Percentiles rank a stretch among this genome's conserved stretches.
These are phyloP conservation scores for Coelopa frigida DNA, from an alignment of 1,140 invertebrate species.

Conservation along the genomic window DNA sequence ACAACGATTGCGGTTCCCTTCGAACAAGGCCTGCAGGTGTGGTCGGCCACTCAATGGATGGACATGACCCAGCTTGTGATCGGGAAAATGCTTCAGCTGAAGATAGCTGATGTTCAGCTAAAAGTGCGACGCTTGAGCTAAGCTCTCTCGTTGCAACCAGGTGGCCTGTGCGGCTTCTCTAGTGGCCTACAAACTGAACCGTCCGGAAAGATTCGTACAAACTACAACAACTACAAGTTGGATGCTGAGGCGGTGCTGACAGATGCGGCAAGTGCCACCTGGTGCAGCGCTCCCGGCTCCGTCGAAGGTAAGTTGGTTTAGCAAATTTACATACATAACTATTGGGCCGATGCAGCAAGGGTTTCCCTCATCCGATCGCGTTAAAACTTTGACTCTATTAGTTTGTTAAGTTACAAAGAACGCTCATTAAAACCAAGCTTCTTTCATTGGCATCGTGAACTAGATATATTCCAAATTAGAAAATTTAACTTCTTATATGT, in stretches of 20 bases:
- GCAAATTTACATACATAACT: no score
- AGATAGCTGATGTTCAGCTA: constrained; percentile 50
- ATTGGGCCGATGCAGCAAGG: no score
- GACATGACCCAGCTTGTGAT: constrained; percentile 57
- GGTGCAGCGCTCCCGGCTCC: constrained; percentile 54
- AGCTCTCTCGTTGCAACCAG: constrained; percentile 53
- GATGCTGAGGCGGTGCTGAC: constrained; percentile 52
- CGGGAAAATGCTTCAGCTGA: constrained; percentile 50
- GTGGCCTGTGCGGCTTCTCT: constrained; percentile 56
- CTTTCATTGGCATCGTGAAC: not conserved
- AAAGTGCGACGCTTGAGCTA: constrained; percentile 58
- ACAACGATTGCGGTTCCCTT: constrained; percentile 52
- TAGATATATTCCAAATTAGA: not conserved
- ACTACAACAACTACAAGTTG: constrained; percentile 52
- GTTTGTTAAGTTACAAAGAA: no score
- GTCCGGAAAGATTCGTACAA: constrained; percentile 57
- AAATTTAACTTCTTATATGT: no score
- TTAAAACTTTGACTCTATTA: no score
- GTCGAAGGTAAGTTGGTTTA: no score
- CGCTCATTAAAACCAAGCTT: not conserved
- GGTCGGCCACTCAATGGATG: constrained; percentile 58
- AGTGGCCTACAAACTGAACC: constrained; percentile 53
- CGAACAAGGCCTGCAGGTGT: constrained; percentile 57
- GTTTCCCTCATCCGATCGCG: no score
- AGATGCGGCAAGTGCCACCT: constrained; percentile 59